phyloP scores from a whole-genome alignment of 2,888 invertebrate genomes.

The Panzeria rudis region DNA sequence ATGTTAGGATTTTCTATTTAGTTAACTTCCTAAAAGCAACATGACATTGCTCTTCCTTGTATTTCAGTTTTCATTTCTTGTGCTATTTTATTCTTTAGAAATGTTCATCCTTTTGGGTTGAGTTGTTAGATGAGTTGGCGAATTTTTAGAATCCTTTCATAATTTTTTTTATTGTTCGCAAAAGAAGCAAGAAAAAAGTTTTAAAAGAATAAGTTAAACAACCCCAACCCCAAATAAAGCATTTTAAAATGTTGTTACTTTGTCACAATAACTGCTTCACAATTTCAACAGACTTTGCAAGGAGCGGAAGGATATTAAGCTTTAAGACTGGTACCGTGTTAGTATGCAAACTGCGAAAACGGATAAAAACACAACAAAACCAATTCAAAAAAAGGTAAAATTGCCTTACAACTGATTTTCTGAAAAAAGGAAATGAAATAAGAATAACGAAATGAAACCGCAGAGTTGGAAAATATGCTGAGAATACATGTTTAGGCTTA shows the following conservation, averaged over 20 bases:
- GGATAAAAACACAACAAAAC: slow-evolving; percentile 15
- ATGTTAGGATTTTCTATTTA: slow-evolving; percentile 58
- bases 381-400: slow-evolving; percentile 51
- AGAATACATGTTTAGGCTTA: slow-evolving; percentile 71
- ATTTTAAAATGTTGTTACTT: slow-evolving; percentile 61
- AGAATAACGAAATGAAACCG: slow-evolving; percentile 65
- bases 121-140: slow-evolving; percentile 58
- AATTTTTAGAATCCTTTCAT: slow-evolving; percentile 54
- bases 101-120: slow-evolving; percentile 50
- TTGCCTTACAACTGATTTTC: slow-evolving; percentile 65
- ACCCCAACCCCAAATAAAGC: slow-evolving; percentile 41
- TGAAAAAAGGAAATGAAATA: slow-evolving; percentile 38
- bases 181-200: not conserved
- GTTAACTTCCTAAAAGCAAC: slow-evolving; percentile 61
- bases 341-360: slow-evolving; percentile 57
- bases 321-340: slow-evolving; percentile 30
- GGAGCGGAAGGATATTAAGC: slow-evolving; percentile 53
- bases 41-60: slow-evolving; percentile 55
- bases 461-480: slow-evolving; percentile 72
- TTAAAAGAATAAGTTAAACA: slow-evolving; percentile 37
- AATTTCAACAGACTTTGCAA: slow-evolving; percentile 32
- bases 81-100: slow-evolving; percentile 3
- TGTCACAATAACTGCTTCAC: slow-evolving; percentile 61
- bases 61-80: slow-evolving; percentile 31
- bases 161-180: slow-evolving; percentile 24